These are phyloP conservation scores for Apistogramma diplotaenia DNA, from an alignment of 2,113 vertebrate genomes.

Conservation along the genomic window DNA sequence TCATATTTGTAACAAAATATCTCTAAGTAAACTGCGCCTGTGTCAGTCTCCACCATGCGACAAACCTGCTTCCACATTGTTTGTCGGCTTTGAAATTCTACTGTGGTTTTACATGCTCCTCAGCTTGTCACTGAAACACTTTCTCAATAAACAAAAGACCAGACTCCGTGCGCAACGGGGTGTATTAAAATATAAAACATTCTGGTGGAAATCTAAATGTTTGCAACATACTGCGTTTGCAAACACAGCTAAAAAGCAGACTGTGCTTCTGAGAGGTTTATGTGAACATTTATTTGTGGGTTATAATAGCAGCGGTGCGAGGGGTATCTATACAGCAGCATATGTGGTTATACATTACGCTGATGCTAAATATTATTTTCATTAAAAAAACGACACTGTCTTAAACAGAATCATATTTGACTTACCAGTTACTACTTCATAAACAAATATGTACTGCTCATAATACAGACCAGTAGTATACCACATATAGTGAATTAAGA, in stretches of 20 bases:
- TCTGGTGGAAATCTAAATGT: not conserved
- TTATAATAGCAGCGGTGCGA: not conserved
- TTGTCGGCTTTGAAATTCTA: not conserved
- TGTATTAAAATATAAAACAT: constrained; percentile 4
- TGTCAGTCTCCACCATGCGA: not conserved
- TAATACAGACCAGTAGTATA: not conserved
- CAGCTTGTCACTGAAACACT: not conserved
- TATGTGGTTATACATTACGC: not conserved
- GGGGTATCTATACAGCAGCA: not conserved
- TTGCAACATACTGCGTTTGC: not conserved
- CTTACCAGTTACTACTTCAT: not conserved
- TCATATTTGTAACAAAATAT: not conserved
- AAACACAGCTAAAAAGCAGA: not conserved
- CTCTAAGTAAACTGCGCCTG: not conserved
- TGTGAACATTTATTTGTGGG: not conserved
- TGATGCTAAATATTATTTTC: not conserved
- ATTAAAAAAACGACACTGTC: not conserved
- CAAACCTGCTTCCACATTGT: not conserved
- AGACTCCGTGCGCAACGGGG: not conserved
- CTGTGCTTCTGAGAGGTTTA: not conserved
- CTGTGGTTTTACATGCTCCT: not conserved
- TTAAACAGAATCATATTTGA: not conserved
- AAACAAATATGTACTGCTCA: not conserved
- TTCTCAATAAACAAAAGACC: constrained; percentile 7
- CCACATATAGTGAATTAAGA: too few relatives aligned